Conservation (phyloP, 1,140 invertebrate genomes). For the Cryptotermes secundus region DNA sequence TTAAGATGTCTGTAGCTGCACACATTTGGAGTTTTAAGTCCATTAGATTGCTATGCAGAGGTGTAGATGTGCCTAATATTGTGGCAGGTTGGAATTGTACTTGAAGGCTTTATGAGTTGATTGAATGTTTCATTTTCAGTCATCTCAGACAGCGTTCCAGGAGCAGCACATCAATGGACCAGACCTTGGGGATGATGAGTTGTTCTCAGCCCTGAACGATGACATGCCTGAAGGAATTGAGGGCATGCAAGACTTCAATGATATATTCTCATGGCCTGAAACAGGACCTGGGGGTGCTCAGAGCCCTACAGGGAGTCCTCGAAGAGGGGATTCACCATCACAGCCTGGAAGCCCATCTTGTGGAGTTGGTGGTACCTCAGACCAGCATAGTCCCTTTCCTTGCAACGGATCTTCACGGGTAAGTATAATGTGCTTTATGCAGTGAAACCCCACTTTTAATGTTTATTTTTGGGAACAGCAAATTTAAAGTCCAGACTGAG, state of each 20-base stretch:
- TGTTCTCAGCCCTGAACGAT: conserved; percentile 66
- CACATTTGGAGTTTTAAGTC: no score
- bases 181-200: conserved; percentile 72
- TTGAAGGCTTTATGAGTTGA: no score
- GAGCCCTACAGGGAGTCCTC: conserved; percentile 60
- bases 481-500: no score
- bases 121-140: conserved; percentile 54
- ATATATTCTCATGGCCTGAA: conserved; percentile 69
- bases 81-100: no score
- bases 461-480: no score
- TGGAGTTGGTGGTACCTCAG: conserved; percentile 55
- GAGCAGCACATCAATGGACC: conserved; percentile 76
- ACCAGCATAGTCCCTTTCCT: conserved; percentile 60
- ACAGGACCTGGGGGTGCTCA: conserved; percentile 59
- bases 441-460: no score
- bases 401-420: conserved; percentile 56
- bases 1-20: no score
- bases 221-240: conserved; percentile 73
- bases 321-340: conserved; percentile 49
- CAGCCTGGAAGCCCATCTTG: conserved; percentile 62
- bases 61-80: no score
- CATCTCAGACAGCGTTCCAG: conserved; percentile 82
- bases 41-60: no score
- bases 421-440: conserved; percentile 38
- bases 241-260: conserved; percentile 69